Evolutionary conservation across 2,113 vertebrate genomes (phyloP), one percentile per base, ranked within the genome.

Genomic region (Brachypteracias leptosomus): DNA sequence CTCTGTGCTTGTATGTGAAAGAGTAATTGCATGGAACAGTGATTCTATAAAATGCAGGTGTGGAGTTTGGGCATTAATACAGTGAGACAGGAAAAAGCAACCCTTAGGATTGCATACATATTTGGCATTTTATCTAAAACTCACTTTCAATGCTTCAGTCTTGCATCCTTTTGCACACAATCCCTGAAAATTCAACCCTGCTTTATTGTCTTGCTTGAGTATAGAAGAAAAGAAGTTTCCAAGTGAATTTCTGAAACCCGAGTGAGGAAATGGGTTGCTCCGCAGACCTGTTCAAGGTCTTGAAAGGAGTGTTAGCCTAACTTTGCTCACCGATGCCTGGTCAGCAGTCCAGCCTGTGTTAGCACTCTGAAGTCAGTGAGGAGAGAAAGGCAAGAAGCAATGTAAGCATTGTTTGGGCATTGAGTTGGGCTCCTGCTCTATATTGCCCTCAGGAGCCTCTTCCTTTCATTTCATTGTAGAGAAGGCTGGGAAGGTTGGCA

Each of bases 311-410:
- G 2, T 22, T 31, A 72, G 13, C 29, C 85, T 55, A 47, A 9
- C 22, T 71, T 65, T 40, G 35, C 26, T 57, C 18, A 33, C 29
- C n/a, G n/a, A 18, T 13, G 20, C 38, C 0, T 0, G 2, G 3
- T 36, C 63, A 58, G 31, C 11, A 14, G 24, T 19, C 24, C 61
- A 33, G 10, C 16, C 46, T 38, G 17, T 46, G 11, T 38, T 26
- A 52, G 25, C 16, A 4, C 9, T 17, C 16, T 25, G 31, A 36
- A 70, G 33, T 24, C 33, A 51, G 44, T 11, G 49, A 61, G 42
- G 16, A 35, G 18, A 21, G 11, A 61, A 90, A 68, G 21, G 38
- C 17, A 19, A 47, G 46, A 47, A 44, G 44, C 44, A 44, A 12
- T 44, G 44, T 44, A 44, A 44, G 44, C 16, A 16, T 44, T 44